phyloP scores from a whole-genome alignment of 2,797 vertebrate genomes.

The Chiroxiphia lanceolata region DNA sequence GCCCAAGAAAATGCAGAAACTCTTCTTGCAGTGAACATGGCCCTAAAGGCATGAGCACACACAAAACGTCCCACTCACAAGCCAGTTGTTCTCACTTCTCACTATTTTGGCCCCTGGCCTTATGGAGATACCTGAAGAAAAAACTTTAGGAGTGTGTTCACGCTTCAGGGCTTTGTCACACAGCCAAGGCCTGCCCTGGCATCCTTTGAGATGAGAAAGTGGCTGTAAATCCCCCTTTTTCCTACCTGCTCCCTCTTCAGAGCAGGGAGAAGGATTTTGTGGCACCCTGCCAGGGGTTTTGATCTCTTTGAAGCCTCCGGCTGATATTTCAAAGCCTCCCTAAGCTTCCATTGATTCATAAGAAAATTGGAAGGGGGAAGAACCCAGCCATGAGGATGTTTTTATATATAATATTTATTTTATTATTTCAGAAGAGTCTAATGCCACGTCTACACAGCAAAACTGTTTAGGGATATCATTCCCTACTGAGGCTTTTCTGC shows the following conservation, averaged over 20 bases:
- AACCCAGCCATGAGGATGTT: neutral
- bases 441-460: neutral
- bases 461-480: neutral
- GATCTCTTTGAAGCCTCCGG: neutral
- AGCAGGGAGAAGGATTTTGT: neutral
- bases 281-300: neutral
- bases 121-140: accelerated
- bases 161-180: neutral
- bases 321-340: neutral
- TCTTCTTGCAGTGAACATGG: neutral
- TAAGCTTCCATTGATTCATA: neutral
- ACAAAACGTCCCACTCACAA: accelerated
- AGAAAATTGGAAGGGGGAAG: neutral
- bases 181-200: neutral
- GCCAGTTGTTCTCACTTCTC: neutral
- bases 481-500: neutral
- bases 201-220: neutral
- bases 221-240: neutral
- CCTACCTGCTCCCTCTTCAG: neutral
- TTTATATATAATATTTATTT: neutral
- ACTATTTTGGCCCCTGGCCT: neutral
- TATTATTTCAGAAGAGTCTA: neutral
- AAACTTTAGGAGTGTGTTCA: neutral
- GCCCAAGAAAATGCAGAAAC: neutral
- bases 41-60: neutral